These are phyloP conservation scores for Emmelina monodactyla DNA, from an alignment of 2,888 invertebrate genomes.

Conservation along the genomic window DNA sequence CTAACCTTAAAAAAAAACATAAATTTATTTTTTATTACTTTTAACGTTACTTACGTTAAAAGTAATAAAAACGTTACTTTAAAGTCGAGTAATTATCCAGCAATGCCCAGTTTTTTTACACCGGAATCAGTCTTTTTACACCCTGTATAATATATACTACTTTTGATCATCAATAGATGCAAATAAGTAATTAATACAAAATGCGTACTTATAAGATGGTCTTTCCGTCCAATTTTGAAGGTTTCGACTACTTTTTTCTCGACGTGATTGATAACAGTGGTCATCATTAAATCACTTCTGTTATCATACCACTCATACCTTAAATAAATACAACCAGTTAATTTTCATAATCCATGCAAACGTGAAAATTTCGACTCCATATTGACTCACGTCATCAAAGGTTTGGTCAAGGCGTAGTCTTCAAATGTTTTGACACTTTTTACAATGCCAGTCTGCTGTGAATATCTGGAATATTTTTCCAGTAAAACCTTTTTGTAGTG, in stretches of 20 bases:
- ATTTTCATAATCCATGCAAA: background rate
- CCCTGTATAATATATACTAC: too few species aligned
- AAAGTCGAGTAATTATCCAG: too few species aligned
- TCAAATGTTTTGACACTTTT: conserved; percentile 67
- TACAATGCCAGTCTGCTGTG: conserved; percentile 75
- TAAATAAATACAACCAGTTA: conserved; percentile 15
- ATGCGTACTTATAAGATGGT: conserved; percentile 74
- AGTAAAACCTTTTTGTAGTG: conserved; percentile 77
- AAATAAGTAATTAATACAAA: too few species aligned
- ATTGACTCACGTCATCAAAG: conserved; percentile 35
- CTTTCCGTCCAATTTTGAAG: conserved; percentile 72
- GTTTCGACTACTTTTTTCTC: conserved; percentile 63
- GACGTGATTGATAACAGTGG: conserved; percentile 58
- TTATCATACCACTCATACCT: conserved; percentile 72
- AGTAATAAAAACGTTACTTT: too few species aligned
- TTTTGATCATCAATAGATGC: too few species aligned
- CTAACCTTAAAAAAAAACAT: too few species aligned
- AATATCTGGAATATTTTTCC: conserved; percentile 81
- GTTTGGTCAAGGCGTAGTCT: conserved; percentile 64
- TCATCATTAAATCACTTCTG: conserved; percentile 70
- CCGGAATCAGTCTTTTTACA: too few species aligned
- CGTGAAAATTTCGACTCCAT: background rate
- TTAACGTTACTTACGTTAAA: too few species aligned
- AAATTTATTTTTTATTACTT: too few species aligned
- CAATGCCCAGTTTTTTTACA: too few species aligned